phyloP scores from a whole-genome alignment of 2,797 vertebrate species.

The Onychomys torridus region DNA sequence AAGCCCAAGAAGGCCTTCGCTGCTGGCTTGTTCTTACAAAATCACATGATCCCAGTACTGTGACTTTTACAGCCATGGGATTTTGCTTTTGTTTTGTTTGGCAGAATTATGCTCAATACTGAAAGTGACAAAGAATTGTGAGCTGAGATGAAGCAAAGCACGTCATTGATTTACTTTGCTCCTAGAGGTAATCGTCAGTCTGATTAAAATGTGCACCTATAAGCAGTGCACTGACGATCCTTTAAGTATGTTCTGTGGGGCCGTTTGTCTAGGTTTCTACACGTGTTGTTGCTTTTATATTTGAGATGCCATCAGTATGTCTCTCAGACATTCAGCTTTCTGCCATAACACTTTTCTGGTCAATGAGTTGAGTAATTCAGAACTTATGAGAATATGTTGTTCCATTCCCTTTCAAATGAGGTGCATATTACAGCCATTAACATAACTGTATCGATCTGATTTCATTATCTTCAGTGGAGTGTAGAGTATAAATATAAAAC shows the following conservation, averaged over 20 bases:
- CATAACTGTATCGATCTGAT: slow-evolving; percentile 81
- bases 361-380: slow-evolving; percentile 85
- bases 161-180: slow-evolving; percentile 62
- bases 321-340: slow-evolving; percentile 78
- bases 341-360: slow-evolving; percentile 80
- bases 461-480: slow-evolving; percentile 82
- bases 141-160: slow-evolving; percentile 37
- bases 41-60: background rate
- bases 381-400: slow-evolving; percentile 81
- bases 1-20: background rate
- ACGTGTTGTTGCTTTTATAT: slow-evolving; percentile 27
- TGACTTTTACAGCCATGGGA: background rate
- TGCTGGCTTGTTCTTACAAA: background rate
- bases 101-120: slow-evolving; percentile 38
- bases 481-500: slow-evolving; percentile 77
- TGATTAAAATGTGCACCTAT: slow-evolving; percentile 68
- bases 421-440: slow-evolving; percentile 83
- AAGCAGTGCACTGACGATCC: background rate
- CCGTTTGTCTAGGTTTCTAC: slow-evolving; percentile 66
- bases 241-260: slow-evolving; percentile 60
- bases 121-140: slow-evolving; percentile 41
- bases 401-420: slow-evolving; percentile 80
- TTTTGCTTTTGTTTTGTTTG: slow-evolving; percentile 58
- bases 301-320: slow-evolving; percentile 63
- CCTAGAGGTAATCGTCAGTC: slow-evolving; percentile 34